Percentiles rank a stretch among this genome's conserved stretches.
These are phyloP conservation scores for Heteromurus nitidus DNA, from an alignment of 2,888 invertebrate species.

Conservation along the genomic window DNA sequence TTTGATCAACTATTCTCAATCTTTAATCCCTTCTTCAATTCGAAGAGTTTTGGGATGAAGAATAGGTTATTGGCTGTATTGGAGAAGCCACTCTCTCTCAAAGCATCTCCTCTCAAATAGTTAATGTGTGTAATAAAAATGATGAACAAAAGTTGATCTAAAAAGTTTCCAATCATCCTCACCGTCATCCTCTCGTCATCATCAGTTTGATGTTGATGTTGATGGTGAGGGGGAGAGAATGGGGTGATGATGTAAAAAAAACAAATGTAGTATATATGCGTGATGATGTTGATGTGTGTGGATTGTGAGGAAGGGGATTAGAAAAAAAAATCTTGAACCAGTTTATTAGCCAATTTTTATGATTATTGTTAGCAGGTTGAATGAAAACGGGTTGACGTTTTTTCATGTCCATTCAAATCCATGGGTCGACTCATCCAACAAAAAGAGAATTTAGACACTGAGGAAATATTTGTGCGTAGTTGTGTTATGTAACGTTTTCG, in stretches of 20 bases:
- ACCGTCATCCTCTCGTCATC: no score
- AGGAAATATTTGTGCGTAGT: no score
- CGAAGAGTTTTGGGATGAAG: neutral
- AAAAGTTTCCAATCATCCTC: no score
- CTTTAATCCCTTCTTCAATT: neutral
- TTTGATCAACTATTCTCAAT: neutral
- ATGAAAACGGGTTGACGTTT: constrained; percentile 58
- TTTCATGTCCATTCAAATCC: constrained; percentile 38
- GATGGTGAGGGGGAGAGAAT: neutral
- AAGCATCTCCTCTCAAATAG: neutral
- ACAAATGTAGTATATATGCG: neutral
- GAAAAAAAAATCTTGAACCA: constrained; percentile 38
- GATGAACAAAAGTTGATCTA: no score
- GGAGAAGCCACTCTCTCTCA: neutral
- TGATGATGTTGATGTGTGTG: neutral
- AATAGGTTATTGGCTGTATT: constrained; percentile 3
- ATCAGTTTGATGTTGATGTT: no score
- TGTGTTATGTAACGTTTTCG: no score
- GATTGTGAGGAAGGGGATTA: constrained; percentile 13
- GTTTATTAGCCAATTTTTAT: constrained; percentile 61
- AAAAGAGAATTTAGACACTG: no score
- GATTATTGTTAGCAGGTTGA: constrained; percentile 50
- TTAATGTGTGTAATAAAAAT: no score
- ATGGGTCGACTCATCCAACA: no score
- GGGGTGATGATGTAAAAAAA: constrained; percentile 26